Base-by-base conservation (phyloP, 92 coral and sea anemone genomes). In the Phenganax stokvisi region DNA sequence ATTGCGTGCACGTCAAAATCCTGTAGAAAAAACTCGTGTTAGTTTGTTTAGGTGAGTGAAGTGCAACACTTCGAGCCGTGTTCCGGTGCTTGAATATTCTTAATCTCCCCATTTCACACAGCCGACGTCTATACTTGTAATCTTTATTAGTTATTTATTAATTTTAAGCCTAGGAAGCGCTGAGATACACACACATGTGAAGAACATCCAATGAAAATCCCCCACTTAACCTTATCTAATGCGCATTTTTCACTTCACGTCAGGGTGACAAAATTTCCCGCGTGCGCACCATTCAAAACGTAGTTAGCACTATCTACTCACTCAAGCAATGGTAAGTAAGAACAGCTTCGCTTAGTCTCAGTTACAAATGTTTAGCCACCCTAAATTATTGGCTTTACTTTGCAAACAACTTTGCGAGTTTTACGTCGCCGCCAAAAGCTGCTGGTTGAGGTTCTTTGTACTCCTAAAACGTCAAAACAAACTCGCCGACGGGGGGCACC, bases 381-480 rank as follows among this genome's bases (percentile, higher is more conserved):
- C 53, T 56, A 79, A 79, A 67, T 79, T 52, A 74, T 79, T 63
- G 74, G 83, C 74, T 63, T 79, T 63, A 67, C 60, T 79, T 63
- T 63, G 51, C 83, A 62, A 86, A 86, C 80, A 86, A 81, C 84
- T 81, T 83, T 76, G 90, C 51, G 72, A 58, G 76, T 74, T 83
- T 71, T 72, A 69, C 81, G 28, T 57, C 54, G 67, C 83, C 57
- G 85, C 58, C 82, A 84, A 80, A 80, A 57, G 64, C 85, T 57
- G 58, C 85, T 71, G 82, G 62, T 27, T 57, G 70, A 54, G 58
- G 56, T 47, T 17, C 56, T 66, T 76, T 71, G 54, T 87, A 12
- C 55, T 20, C 77, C 67, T 54, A 44, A 61, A 68, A 80, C 80
- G 82, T 80, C 70, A 67, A 74, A 87, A 80, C 80, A 84, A 79